Base-by-base conservation (phyloP, 2,113 vertebrate species). In the Perognathus longimembris region DNA sequence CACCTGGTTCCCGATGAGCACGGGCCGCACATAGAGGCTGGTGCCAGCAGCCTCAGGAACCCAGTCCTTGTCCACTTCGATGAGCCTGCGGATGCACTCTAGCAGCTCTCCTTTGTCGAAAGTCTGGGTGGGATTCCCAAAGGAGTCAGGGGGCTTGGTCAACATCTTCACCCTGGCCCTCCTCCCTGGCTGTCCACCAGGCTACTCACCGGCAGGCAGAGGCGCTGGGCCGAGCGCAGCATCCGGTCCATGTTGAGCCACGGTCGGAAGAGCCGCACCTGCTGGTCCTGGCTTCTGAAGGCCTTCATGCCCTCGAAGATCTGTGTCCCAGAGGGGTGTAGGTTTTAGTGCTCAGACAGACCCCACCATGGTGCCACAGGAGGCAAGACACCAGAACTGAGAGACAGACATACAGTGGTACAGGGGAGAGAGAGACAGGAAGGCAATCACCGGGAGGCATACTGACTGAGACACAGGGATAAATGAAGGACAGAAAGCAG, bases 261-360 rank as follows among this genome's bases (percentile, higher is more conserved):
- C 0, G 99, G 99, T 7, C 99, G 97, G 97, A 99, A 99, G 77
- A 99, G 98, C 1, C 99, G 98, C 45, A 99, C 92, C 22, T 45
- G 97, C 93, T 98, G 97, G 96, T 99, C 99, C 0, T 42, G 57
- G 2, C 99, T 99, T 1, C 98, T 98, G 85, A 98, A 99, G 0
- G 99, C 99, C 97, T 99, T 99, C 99, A 99, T 98, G 63, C 99
- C 99, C 92, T 99, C 99, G 50, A 99, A 99, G 66, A 99, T 97
- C 99, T 99, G 97, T 7, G 7, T 89, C 71, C 59, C 40, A 30
- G 0, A 7, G 54, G 73, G n/a, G 64, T 7, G 38, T 12, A 21
- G 42, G 22, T 61, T 21, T 64, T 12, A 74, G 36, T 4, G 20
- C 50, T 81, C 32, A 3, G n/a, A 17, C n/a, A n/a, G 36, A 66